phyloP scores from a whole-genome alignment of 2,113 vertebrate species.

The Thryonomys swinderianus region DNA sequence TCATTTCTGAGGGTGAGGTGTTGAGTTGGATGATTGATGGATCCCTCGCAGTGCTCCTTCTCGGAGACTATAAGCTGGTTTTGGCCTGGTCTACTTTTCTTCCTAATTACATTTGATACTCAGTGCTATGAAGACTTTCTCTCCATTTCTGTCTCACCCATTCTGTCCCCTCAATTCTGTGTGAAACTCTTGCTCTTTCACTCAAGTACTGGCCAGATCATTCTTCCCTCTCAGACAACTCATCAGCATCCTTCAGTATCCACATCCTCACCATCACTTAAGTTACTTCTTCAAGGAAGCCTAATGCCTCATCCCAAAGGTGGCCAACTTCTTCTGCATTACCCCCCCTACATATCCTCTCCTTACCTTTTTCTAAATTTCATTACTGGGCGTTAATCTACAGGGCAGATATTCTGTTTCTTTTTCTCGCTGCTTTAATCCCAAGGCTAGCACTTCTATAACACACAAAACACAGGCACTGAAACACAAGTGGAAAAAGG shows the following conservation, averaged over 20 bases:
- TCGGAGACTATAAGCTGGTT: background rate
- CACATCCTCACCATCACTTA: background rate
- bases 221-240: background rate
- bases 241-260: background rate
- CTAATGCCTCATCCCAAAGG: background rate
- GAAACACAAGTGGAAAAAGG: background rate
- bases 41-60: background rate
- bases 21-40: background rate
- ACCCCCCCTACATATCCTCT: no score
- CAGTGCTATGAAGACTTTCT: accelerated
- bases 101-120: background rate
- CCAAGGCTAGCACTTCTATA: background rate
- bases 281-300: background rate
- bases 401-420: background rate
- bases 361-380: background rate
- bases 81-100: background rate
- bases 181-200: background rate
- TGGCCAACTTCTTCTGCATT: accelerated
- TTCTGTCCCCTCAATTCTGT: background rate
- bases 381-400: background rate
- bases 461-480: background rate
- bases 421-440: background rate
- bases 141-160: background rate
- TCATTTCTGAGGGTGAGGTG: background rate
- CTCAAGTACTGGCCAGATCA: background rate